phyloP scores from a whole-genome alignment of 2,888 invertebrate genomes.

The Harpalus rubripes region DNA sequence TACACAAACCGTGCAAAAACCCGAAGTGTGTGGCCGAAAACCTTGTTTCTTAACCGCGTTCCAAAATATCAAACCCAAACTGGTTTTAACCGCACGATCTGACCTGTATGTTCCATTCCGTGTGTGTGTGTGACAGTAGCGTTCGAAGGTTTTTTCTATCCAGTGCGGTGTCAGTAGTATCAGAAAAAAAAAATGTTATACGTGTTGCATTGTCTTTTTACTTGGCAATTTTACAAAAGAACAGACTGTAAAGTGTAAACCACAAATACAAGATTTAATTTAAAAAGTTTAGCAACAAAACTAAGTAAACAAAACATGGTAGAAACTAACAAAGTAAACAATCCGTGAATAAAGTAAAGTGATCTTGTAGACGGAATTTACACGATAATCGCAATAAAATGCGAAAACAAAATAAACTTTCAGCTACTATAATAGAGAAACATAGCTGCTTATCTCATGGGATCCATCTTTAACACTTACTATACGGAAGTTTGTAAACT shows the following conservation, averaged over 20 bases:
- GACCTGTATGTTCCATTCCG: too few relatives aligned
- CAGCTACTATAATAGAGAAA: conserved; percentile 25
- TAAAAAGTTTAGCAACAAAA: not conserved
- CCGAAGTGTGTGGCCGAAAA: too few relatives aligned
- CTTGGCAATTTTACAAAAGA: not conserved
- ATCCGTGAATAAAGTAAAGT: conserved; percentile 15
- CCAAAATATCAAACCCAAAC: too few relatives aligned
- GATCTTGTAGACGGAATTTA: conserved; percentile 32
- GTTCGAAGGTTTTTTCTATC: too few relatives aligned
- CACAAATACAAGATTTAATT: not conserved
- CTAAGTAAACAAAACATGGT: not conserved
- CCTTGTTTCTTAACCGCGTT: too few relatives aligned
- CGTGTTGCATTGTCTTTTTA: too few relatives aligned
- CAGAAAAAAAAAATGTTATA: too few relatives aligned
- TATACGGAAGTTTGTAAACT: conserved; percentile 57
- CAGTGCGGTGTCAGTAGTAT: too few relatives aligned
- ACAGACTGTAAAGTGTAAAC: not conserved
- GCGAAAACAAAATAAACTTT: conserved; percentile 31
- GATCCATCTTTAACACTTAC: conserved; percentile 63
- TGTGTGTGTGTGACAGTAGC: too few relatives aligned
- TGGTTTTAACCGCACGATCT: too few relatives aligned
- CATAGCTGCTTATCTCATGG: conserved; percentile 31
- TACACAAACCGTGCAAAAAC: too few relatives aligned
- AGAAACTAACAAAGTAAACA: conserved; percentile 13
- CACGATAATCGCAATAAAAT: conserved; percentile 38